Percentiles rank a stretch among this genome's conserved stretches.
These are phyloP conservation scores for Loriculus beryllinus DNA, from an alignment of 2,797 vertebrate genomes.

Conservation along the genomic window DNA sequence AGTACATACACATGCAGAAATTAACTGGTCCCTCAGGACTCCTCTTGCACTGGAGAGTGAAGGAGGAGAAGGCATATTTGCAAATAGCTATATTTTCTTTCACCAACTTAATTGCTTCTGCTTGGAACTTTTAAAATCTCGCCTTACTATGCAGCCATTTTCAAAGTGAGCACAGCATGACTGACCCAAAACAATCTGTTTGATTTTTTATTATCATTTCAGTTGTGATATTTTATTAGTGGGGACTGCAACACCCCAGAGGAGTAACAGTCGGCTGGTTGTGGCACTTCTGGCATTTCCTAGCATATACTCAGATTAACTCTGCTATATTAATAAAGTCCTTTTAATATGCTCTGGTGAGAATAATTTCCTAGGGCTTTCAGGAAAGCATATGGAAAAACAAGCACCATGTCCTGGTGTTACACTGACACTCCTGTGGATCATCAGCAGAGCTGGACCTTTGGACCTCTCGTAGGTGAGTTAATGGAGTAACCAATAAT, in stretches of 20 bases:
- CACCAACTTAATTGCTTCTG: slow-evolving; percentile 63
- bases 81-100: slow-evolving; percentile 60
- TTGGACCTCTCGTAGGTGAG: background rate
- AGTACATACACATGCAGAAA: slow-evolving; percentile 55
- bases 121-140: slow-evolving; percentile 62
- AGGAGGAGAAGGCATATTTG: slow-evolving; percentile 56
- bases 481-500: background rate
- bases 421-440: background rate
- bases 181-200: slow-evolving; percentile 12
- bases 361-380: slow-evolving; percentile 33
- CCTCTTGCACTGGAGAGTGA: slow-evolving; percentile 43
- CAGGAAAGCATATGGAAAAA: background rate
- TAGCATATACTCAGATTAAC: slow-evolving; percentile 29
- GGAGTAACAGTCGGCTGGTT: background rate
- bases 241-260: slow-evolving; percentile 10
- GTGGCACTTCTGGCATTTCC: slow-evolving; percentile 38
- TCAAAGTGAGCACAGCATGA: slow-evolving; percentile 48
- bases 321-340: slow-evolving; percentile 35
- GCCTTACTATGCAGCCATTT: slow-evolving; percentile 38
- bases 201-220: slow-evolving; percentile 56
- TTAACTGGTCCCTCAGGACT: slow-evolving; percentile 61
- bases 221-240: slow-evolving; percentile 36
- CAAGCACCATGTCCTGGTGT: background rate
- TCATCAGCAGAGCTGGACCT: background rate
- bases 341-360: slow-evolving; percentile 35